Base-by-base conservation (phyloP, 2,797 vertebrate species). In the Miichthys miiuy region DNA sequence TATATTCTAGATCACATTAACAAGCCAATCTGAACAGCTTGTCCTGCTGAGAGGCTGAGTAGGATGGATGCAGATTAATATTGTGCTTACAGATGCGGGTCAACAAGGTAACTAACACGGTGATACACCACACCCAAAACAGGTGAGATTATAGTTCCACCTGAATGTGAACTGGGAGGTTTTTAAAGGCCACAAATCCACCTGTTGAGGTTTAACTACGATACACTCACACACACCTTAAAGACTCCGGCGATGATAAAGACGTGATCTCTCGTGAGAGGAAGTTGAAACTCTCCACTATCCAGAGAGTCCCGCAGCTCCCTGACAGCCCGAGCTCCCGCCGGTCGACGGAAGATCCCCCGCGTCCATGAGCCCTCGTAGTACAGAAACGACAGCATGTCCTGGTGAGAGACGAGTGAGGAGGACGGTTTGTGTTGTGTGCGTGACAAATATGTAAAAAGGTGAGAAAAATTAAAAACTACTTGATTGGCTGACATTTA, bases 261-360 rank as follows among this genome's bases (percentile, higher is more conserved):
- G 88, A 97, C 83, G 55, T 97, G 96, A 91, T 98, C 97, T 2
- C 87, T 90, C 0, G 94, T 92, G 69, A 98, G 91, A 27, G 96
- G 94, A 27, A 98, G 95, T n/a, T 96, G 93, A 68, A 95, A 92
- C 30, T 86, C 82, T 0, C 98, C 97, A 0, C 93, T 87, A 82
- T 97, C 96, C 74, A 99, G 93, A 52, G 96, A 94, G 74, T 99
- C 97, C 77, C 97, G 95, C 46, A 99, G 93, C 72, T 99, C 97
- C 82, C 96, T 94, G 87, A 97, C 97, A 0, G 96, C 96, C 77
- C 96, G 97, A 58, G 96, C 96, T 60, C 97, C 98, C 9, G 96
- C 97, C 0, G 98, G 96, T 0, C 97, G 96, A 3, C 98, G 96
- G 90, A 99, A 98, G 90, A 99, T 98, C 20, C 98, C 98, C 72